Evolutionary conservation across 2,888 invertebrate species (phyloP).

Genomic region (Gasteruption jaculator): DNA sequence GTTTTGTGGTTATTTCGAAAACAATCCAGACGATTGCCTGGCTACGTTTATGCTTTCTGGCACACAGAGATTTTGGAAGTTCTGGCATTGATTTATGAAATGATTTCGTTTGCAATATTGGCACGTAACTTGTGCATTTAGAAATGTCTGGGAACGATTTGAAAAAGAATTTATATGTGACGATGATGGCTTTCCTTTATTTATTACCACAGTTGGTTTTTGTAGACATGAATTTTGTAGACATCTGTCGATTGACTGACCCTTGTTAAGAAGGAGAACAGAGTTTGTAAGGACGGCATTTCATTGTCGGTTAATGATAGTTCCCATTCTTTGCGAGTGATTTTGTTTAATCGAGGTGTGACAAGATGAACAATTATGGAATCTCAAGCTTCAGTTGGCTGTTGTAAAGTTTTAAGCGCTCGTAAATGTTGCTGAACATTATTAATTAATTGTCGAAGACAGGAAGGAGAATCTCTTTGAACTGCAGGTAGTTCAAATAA

Average conservation of each 20-base stretch:
- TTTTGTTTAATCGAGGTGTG: conserved; percentile 9
- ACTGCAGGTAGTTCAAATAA: conserved; percentile 14
- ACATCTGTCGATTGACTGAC: conserved; percentile 1
- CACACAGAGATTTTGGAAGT: neutral
- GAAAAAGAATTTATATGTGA: too few relatives aligned
- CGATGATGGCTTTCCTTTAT: too few relatives aligned
- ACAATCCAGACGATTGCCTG: conserved; percentile 10
- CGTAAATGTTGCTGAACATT: conserved; percentile 10
- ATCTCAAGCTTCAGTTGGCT: conserved; percentile 13
- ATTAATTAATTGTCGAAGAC: conserved; percentile 11
- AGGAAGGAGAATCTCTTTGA: conserved; percentile 6
- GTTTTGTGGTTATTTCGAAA: conserved; percentile 5
- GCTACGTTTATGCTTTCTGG: conserved; percentile 1
- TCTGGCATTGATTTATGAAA: conserved; percentile 4
- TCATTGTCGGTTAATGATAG: neutral
- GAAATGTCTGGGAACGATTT: neutral
- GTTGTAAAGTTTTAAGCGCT: conserved; percentile 8
- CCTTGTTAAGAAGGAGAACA: too few relatives aligned
- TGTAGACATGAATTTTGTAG: too few relatives aligned
- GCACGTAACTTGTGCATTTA: neutral
- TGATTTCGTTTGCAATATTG: conserved; percentile 4
- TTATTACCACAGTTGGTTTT: neutral
- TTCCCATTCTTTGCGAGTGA: conserved; percentile 14
- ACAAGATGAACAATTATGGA: conserved; percentile 10
- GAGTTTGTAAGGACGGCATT: too few relatives aligned